Evolutionary conservation across 64 coral and sea anemone species (phyloP).

Genomic region (Trachythela sp.): DNA sequence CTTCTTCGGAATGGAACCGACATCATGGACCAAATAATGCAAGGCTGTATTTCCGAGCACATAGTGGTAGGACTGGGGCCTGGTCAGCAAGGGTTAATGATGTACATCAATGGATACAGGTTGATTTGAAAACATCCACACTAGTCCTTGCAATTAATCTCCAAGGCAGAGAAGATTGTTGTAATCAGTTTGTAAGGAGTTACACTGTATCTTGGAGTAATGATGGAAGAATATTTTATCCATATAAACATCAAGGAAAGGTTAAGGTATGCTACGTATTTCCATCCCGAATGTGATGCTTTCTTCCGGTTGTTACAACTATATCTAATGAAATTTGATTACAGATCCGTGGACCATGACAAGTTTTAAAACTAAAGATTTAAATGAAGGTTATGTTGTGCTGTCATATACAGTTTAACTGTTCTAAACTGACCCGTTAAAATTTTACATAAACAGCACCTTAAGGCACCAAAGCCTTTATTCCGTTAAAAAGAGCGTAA

Average conservation of each 20-base stretch:
- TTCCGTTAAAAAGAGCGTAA: too few relatives aligned
- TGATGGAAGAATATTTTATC: background rate
- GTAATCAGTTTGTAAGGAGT: background rate
- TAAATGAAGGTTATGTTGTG: too few relatives aligned
- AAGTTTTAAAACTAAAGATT: too few relatives aligned
- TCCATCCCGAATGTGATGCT: too few relatives aligned
- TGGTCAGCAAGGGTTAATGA: background rate
- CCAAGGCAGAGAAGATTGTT: background rate
- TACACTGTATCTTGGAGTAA: background rate
- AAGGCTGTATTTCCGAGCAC: background rate
- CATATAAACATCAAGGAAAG: background rate
- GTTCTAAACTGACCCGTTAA: too few relatives aligned
- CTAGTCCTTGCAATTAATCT: background rate
- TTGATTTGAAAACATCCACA: background rate
- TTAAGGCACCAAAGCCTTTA: too few relatives aligned
- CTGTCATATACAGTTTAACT: too few relatives aligned
- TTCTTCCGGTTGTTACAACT: background rate
- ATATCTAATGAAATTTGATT: too few relatives aligned
- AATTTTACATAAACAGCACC: too few relatives aligned
- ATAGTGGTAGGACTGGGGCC: background rate
- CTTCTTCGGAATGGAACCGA: background rate
- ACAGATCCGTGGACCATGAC: too few relatives aligned
- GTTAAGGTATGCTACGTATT: background rate
- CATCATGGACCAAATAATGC: background rate
- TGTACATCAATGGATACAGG: background rate